Base-by-base conservation (phyloP, 2,888 invertebrate genomes). In the Drosophila villosipedis region DNA sequence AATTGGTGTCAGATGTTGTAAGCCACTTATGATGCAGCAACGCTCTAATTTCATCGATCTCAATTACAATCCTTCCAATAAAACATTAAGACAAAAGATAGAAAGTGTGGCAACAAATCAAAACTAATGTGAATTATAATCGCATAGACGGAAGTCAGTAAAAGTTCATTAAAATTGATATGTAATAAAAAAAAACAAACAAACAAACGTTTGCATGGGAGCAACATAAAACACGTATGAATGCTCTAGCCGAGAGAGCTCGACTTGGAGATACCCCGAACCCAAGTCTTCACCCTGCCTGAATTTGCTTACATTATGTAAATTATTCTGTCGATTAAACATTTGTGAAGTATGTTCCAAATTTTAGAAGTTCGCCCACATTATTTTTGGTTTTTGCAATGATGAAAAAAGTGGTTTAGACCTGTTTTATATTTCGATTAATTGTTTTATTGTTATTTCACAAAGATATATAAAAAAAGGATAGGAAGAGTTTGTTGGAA, bases 121-220 rank as follows among this genome's bases (percentile, higher is more conserved):
- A 47, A 31, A 33, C 12, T 22, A 47, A 19, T 54, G 7, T n/a
- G 28, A 35, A 53, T 61, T 53, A 37, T 41, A 53, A 52, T 37
- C 43, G 33, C 22, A 19, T 19, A 14, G 31, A 55, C 62, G 63
- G 60, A 64, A 66, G 50, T 58, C 25, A n/a, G 33, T 2, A 57
- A 64, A 58, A 52, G 33, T 59, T 60, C 12, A 30, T 41, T 59
- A 31, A 37, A 39, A 25, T 14, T 47, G 3, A 47, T 47, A 22
- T 22, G 14, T 31, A 50, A 65, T 53, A 41, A 50, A 39, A 4
- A 43, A 43, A 61, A 61, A 41, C 39, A 61, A 77, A 41, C 39
- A 60, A 77, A 73, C 57, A 69, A 61, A 63, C 59, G 19, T 28
- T 49, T 22, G 28, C 14, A 60, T 47, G 54, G 19, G 35, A 65